Evolutionary conservation across 2,113 vertebrate species (phyloP).

Genomic region (Trematocara nigrifrons): DNA sequence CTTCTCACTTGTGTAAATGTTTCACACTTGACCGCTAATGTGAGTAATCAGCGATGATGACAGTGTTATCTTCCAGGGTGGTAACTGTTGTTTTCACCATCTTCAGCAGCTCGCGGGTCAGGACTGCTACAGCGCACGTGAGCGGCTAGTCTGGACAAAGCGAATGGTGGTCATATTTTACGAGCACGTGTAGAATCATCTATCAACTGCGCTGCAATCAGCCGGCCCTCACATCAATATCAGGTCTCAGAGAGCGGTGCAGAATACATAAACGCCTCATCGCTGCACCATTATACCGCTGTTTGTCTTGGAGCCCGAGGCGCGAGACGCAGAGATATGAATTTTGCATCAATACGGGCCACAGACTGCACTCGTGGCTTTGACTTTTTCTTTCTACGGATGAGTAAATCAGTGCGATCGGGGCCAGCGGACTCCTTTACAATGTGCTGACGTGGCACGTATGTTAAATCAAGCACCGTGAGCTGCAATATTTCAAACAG

Average conservation of each 20-base stretch:
- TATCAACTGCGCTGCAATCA: constrained; percentile 45
- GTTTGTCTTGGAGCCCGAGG: constrained; percentile 4
- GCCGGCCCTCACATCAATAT: constrained; percentile 25
- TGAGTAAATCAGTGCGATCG: background rate
- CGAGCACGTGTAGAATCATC: constrained; percentile 50
- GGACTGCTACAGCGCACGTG: background rate
- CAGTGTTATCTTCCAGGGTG: background rate
- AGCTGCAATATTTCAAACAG: background rate
- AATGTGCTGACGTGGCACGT: background rate
- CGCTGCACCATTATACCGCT: background rate
- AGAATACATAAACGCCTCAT: constrained; percentile 23
- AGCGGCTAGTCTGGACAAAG: background rate
- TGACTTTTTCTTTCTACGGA: background rate
- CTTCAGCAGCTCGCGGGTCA: background rate
- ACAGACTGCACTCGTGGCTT: background rate
- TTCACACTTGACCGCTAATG: background rate
- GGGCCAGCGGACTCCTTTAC: background rate
- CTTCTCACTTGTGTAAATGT: background rate
- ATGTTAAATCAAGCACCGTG: background rate
- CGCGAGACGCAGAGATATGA: background rate
- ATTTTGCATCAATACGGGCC: background rate
- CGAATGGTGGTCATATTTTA: constrained; percentile 42
- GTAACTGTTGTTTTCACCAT: background rate
- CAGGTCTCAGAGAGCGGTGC: background rate
- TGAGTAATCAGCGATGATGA: background rate